A percentile compares a stretch with the other conserved stretches of the same genome.
Conservation (phyloP, 2,797 vertebrate species). For the Darevskia mixta region DNA sequence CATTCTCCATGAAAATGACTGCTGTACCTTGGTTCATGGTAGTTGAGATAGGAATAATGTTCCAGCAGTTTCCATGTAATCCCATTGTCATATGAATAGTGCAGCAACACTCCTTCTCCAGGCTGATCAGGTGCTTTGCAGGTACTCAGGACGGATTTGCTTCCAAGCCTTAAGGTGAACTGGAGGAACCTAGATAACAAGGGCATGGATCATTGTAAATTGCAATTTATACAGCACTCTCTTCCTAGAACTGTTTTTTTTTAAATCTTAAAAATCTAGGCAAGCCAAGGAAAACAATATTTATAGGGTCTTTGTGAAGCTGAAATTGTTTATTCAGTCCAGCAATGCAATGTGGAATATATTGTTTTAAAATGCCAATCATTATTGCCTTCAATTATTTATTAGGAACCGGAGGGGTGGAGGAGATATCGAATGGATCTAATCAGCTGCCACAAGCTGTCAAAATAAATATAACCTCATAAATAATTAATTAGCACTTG, state of each 20-base stretch:
- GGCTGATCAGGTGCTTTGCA: conserved; percentile 96
- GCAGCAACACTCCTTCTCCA: conserved; percentile 94
- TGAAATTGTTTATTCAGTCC: conserved; percentile 60
- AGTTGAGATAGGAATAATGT: conserved; percentile 94
- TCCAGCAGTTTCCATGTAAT: conserved; percentile 98
- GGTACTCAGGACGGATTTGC: conserved; percentile 93
- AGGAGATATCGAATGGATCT: conserved; percentile 74
- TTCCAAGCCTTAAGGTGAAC: conserved; percentile 94
- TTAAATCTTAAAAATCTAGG: conserved; percentile 55
- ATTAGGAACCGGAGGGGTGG: conserved; percentile 76
- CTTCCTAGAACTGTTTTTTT: conserved; percentile 35
- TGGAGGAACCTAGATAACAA: conserved; percentile 90
- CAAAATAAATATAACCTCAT: conserved; percentile 82
- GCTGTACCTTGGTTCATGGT: conserved; percentile 95
- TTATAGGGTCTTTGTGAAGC: not conserved
- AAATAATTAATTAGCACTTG: conserved; percentile 82
- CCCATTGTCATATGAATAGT: conserved; percentile 96
- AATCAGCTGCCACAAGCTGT: conserved; percentile 82
- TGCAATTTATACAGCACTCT: not conserved
- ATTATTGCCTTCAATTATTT: conserved; percentile 80
- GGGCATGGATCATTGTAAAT: conserved; percentile 9
- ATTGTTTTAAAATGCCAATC: conserved; percentile 78
- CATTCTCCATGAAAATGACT: not conserved
- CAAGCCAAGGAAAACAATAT: conserved; percentile 56
- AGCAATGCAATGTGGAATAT: conserved; percentile 54